Conservation (phyloP, 2,113 vertebrate species). For the Notechis scutatus region DNA sequence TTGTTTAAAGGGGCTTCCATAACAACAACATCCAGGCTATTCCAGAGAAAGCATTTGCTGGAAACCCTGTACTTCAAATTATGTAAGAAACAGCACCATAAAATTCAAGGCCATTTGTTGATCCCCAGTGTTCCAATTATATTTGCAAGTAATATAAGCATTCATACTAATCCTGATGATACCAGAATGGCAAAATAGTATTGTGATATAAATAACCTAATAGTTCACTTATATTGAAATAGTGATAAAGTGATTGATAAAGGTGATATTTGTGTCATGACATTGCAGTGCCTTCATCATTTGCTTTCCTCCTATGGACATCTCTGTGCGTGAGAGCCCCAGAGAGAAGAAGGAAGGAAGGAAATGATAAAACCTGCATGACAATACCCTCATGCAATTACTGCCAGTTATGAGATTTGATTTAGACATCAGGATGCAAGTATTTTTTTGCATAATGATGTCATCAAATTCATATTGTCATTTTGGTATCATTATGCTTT, state of each 20-base stretch:
- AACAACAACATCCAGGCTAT: slow-evolving; percentile 95
- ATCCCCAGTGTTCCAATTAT: background rate
- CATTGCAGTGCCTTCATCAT: background rate
- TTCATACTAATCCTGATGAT: background rate
- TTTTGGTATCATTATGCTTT: background rate
- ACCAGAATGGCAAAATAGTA: background rate
- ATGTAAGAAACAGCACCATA: slow-evolving; percentile 76
- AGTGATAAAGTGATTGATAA: background rate
- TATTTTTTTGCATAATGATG: background rate
- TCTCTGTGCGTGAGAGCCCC: background rate
- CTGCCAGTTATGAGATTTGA: background rate
- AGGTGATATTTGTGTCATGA: background rate
- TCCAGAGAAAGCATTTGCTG: slow-evolving; percentile 91
- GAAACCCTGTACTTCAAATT: slow-evolving; percentile 91
- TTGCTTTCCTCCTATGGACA: background rate
- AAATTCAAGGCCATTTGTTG: background rate
- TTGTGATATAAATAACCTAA: background rate
- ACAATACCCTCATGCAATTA: background rate
- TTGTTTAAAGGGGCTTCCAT: slow-evolving; percentile 85
- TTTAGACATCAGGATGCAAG: background rate
- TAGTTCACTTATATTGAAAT: background rate
- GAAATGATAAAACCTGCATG: background rate
- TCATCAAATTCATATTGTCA: background rate
- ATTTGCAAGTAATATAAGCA: background rate
- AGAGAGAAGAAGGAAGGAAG: background rate